phyloP scores from a whole-genome alignment of 2,888 invertebrate species.

The Blomia tropicalis region DNA sequence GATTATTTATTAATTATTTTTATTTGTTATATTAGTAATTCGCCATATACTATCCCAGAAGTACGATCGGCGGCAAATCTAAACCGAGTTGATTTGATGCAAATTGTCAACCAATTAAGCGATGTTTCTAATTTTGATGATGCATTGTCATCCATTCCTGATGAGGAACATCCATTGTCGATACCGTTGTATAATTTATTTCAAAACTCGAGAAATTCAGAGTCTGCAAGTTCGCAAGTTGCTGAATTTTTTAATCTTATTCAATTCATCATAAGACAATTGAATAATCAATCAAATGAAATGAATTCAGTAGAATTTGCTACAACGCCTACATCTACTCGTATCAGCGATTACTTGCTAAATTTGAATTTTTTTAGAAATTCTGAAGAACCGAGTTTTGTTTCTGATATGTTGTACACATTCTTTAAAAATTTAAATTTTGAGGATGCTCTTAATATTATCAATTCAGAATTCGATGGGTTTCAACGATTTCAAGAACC shows the following conservation, averaged over 20 bases:
- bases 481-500: constrained; percentile 39
- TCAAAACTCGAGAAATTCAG: neutral
- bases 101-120: neutral
- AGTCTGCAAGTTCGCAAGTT: neutral
- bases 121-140: neutral
- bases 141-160: neutral
- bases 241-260: neutral
- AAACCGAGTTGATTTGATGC: neutral
- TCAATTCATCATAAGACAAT: too few relatives aligned
- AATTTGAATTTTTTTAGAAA: neutral
- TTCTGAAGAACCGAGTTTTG: neutral
- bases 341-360: neutral
- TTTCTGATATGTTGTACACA: neutral
- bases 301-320: neutral
- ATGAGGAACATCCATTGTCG: neutral
- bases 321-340: neutral
- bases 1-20: neutral
- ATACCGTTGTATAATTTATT: neutral
- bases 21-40: constrained; percentile 6
- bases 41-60: constrained; percentile 19
- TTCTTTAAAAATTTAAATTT: constrained; percentile 33
- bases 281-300: neutral
- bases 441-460: constrained; percentile 36
- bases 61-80: constrained; percentile 3
- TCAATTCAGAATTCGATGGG: constrained; percentile 37